phyloP scores from a whole-genome alignment of 2,888 invertebrate genomes.

The Parapristionchus giblindavisi region DNA sequence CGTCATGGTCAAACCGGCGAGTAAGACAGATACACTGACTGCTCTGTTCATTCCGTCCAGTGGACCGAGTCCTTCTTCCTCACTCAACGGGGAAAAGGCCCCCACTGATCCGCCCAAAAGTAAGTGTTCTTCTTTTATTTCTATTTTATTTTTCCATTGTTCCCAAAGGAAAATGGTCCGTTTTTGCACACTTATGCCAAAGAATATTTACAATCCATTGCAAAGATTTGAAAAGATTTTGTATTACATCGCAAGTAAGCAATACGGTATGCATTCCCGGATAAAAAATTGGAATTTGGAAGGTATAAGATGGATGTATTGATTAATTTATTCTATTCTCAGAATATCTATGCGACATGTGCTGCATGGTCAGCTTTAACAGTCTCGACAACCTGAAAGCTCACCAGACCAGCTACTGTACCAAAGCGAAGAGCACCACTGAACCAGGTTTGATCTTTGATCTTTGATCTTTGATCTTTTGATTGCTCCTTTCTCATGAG shows the following conservation, averaged over 20 bases:
- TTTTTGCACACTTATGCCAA: background rate
- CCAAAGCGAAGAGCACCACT: slow-evolving; percentile 5
- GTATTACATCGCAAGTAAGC: background rate
- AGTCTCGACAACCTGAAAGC: background rate
- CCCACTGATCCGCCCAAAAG: background rate
- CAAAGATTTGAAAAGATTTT: background rate
- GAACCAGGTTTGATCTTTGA: too few relatives aligned
- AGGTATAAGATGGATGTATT: too few relatives aligned
- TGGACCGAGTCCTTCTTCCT: too few relatives aligned
- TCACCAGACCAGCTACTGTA: slow-evolving; percentile 15
- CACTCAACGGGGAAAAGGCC: background rate
- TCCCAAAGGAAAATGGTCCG: background rate
- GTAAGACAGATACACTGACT: background rate
- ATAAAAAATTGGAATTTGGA: too few relatives aligned
- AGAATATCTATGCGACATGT: slow-evolving; percentile 18
- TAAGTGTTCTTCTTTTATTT: background rate
- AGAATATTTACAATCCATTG: background rate
- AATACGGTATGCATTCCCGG: too few relatives aligned
- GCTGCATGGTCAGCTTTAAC: slow-evolving; percentile 21
- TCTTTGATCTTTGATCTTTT: too few relatives aligned
- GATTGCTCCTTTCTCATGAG: too few relatives aligned
- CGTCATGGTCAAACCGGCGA: slow-evolving; percentile 9
- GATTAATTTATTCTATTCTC: background rate
- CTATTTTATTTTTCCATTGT: background rate
- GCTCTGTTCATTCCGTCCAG: slow-evolving; percentile 33